phyloP scores from a whole-genome alignment of 2,113 vertebrate species.

The Ammospiza caudacuta region DNA sequence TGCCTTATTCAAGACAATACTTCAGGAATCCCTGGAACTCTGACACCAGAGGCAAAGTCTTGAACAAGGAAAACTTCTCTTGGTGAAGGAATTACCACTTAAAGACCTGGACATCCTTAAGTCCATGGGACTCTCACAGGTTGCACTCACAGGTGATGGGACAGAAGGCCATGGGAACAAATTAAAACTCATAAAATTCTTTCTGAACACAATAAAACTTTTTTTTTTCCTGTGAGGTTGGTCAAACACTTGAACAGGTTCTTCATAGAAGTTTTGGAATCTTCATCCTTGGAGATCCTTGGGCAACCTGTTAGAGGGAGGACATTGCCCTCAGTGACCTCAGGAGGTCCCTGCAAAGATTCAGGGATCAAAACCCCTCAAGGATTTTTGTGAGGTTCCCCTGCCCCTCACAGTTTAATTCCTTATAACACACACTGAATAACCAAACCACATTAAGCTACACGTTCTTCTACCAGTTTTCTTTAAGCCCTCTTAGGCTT shows the following conservation, averaged over 20 bases:
- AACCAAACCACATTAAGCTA: not conserved
- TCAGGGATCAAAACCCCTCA: not conserved
- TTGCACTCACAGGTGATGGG: not conserved
- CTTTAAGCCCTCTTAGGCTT: not conserved
- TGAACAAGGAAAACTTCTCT: not conserved
- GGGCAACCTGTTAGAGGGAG: not conserved
- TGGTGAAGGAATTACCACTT: not conserved
- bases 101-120: rapidly evolving
- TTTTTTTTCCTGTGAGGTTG: not conserved
- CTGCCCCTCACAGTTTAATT: not conserved
- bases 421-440: not conserved
- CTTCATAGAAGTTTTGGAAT: not conserved
- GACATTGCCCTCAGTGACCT: not conserved
- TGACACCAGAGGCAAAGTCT: not conserved
- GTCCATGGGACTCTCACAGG: not conserved
- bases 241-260: not conserved
- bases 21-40: not conserved
- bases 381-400: not conserved
- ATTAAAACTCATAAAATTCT: not conserved
- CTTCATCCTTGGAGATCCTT: not conserved
- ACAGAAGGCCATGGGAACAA: not conserved
- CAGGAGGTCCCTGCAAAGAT: not conserved
- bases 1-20: not conserved
- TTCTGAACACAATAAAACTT: not conserved
- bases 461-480: not conserved